phyloP scores from a whole-genome alignment of 2,113 vertebrate species.

The Argyrosomus japonicus region DNA sequence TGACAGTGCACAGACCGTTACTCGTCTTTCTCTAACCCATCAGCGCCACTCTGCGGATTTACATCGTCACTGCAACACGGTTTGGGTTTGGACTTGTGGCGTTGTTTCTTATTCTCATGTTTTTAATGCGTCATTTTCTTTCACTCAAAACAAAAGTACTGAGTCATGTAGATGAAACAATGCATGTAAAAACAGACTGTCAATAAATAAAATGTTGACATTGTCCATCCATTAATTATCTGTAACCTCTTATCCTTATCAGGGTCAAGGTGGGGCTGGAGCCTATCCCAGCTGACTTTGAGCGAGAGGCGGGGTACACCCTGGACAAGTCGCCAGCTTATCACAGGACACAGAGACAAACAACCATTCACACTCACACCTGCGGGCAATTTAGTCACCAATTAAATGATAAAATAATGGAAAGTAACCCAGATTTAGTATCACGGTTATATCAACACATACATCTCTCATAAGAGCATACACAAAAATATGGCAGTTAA shows the following conservation, averaged over 20 bases:
- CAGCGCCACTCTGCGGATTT: slow-evolving; percentile 29
- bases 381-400: too few species aligned
- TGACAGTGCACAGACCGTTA: neutral
- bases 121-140: neutral
- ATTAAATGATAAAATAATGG: too few species aligned
- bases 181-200: neutral
- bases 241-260: too few species aligned
- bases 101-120: neutral
- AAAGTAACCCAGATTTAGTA: neutral
- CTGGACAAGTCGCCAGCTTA: too few species aligned
- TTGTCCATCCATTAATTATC: neutral
- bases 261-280: too few species aligned
- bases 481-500: neutral
- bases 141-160: neutral
- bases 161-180: neutral
- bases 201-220: neutral
- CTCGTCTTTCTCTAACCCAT: neutral
- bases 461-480: neutral
- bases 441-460: neutral
- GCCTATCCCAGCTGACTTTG: too few species aligned
- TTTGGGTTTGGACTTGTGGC: too few species aligned
- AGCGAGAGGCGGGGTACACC: too few species aligned
- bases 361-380: too few species aligned
- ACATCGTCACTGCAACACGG: neutral
- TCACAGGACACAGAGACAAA: too few species aligned